phyloP scores from a whole-genome alignment of 2,113 vertebrate species.

The Grus americana region DNA sequence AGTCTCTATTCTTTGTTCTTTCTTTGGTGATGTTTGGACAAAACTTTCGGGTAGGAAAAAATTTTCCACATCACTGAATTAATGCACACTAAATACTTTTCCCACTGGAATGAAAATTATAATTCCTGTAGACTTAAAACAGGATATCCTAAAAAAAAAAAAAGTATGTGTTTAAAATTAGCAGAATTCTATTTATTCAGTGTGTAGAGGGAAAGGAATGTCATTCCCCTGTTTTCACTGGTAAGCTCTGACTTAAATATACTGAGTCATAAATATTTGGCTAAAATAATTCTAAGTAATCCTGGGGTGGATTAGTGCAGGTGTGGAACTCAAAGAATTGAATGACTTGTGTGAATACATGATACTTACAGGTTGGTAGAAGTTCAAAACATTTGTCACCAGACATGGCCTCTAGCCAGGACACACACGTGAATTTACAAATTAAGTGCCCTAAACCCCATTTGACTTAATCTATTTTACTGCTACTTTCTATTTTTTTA shows the following conservation, averaged over 20 bases:
- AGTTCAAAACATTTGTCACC: constrained; percentile 24
- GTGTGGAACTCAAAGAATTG: not conserved
- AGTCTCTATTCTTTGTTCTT: not conserved
- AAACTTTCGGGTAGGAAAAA: not conserved
- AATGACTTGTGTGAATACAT: not conserved
- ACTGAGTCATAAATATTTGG: constrained; percentile 48
- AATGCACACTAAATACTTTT: not conserved
- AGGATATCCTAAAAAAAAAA: not conserved
- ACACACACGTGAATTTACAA: not conserved
- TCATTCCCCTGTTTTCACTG: not conserved
- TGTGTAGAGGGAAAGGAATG: not conserved
- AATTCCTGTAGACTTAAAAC: not conserved
- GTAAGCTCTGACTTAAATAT: constrained; percentile 20
- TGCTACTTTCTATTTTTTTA: constrained; percentile 4
- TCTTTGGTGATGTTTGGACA: not conserved
- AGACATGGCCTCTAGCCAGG: not conserved
- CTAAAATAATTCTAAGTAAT: constrained; percentile 43
- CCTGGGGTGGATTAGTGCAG: constrained; percentile 10
- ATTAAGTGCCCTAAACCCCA: not conserved
- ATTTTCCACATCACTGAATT: not conserved
- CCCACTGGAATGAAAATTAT: not conserved
- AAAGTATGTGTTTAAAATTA: not conserved
- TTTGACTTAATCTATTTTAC: not conserved
- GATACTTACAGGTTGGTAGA: not conserved
- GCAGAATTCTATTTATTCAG: not conserved